Percentiles rank a stretch among this genome's conserved stretches.
These are phyloP conservation scores for Drepana arcuata DNA, from an alignment of 1,140 invertebrate genomes.

Conservation along the genomic window DNA sequence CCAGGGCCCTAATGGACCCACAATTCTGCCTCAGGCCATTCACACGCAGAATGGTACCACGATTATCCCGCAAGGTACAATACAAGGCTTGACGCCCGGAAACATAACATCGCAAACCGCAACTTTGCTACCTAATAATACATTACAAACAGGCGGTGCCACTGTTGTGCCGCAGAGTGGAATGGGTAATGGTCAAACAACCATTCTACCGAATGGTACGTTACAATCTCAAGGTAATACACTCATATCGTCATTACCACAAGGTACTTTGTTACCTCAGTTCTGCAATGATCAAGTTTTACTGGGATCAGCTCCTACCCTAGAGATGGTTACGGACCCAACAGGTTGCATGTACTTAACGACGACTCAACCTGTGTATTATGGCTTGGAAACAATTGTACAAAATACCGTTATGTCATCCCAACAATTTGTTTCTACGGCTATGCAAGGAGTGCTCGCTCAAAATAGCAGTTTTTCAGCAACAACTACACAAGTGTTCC, in stretches of 20 bases:
- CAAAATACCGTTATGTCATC: constrained; percentile 89
- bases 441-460: constrained; percentile 82
- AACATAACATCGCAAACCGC: constrained; percentile 61
- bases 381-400: constrained; percentile 86
- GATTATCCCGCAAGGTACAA: constrained; percentile 64
- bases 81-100: constrained; percentile 57
- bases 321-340: constrained; percentile 80
- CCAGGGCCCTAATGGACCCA: constrained; percentile 65
- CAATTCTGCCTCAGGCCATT: constrained; percentile 66
- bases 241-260: constrained; percentile 68
- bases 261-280: constrained; percentile 78
- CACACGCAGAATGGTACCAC: constrained; percentile 67
- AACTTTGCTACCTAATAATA: constrained; percentile 48
- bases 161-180: constrained; percentile 64
- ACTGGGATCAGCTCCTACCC: constrained; percentile 76
- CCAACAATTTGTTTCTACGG: constrained; percentile 84
- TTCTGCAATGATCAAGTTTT: constrained; percentile 77
- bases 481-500: constrained; percentile 85
- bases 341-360: constrained; percentile 79
- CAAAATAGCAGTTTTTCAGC: constrained; percentile 85
- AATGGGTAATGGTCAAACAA: constrained; percentile 60
- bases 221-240: constrained; percentile 63
- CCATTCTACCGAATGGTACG: constrained; percentile 61
- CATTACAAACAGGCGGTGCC: constrained; percentile 53
- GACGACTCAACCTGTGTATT: constrained; percentile 81